phyloP scores from a whole-genome alignment of 2,888 invertebrate genomes.

The Iphiclides podalirius region DNA sequence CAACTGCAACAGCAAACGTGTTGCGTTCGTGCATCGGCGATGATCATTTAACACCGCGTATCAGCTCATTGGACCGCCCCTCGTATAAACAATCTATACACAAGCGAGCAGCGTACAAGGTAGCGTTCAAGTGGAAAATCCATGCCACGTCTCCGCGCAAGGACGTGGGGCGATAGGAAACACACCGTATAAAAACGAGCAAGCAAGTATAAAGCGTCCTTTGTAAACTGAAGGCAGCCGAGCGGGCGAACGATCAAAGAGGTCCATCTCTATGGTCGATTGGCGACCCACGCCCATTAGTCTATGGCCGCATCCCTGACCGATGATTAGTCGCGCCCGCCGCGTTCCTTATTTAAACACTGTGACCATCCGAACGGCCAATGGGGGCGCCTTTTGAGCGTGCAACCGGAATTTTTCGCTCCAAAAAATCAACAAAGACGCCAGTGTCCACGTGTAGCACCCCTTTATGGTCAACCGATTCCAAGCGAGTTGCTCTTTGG shows the following conservation, averaged over 20 bases:
- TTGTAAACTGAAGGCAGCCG: background rate
- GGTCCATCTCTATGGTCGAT: background rate
- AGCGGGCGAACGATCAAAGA: background rate
- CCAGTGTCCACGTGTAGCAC: constrained; percentile 20
- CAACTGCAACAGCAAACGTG: too few relatives aligned
- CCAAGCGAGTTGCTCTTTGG: constrained; percentile 27
- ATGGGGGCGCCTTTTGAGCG: constrained; percentile 15
- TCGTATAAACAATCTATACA: too few relatives aligned
- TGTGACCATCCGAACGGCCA: background rate
- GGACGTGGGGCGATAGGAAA: background rate
- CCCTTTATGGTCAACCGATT: constrained; percentile 23
- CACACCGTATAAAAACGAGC: background rate
- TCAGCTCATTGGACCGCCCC: too few relatives aligned
- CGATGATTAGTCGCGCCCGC: constrained; percentile 45
- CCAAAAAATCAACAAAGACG: constrained; percentile 37
- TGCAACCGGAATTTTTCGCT: background rate
- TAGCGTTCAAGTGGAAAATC: background rate
- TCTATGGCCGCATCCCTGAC: constrained; percentile 38
- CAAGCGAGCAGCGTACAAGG: too few relatives aligned
- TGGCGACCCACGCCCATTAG: background rate
- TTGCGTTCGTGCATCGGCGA: too few relatives aligned
- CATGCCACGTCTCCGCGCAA: background rate
- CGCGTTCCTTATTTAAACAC: background rate
- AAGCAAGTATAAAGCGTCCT: background rate
- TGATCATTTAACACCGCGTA: too few relatives aligned